Conservation (phyloP, 2,797 vertebrate genomes). For the Odontamblyopus lacepedii region DNA sequence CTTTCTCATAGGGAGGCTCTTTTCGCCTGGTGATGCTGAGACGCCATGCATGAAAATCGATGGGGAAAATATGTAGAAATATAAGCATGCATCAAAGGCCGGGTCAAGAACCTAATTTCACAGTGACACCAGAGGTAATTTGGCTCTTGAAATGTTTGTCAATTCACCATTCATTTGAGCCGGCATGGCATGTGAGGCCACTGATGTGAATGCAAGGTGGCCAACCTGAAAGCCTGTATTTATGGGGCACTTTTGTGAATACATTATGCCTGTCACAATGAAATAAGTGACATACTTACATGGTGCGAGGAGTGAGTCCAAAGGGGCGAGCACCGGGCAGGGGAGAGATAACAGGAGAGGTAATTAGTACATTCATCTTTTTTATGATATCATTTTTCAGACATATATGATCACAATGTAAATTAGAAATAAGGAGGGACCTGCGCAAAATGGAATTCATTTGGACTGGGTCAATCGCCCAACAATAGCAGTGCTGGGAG, state of each 20-base stretch:
- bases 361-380: constrained; percentile 99
- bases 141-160: constrained; percentile 98
- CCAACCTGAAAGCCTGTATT: constrained; percentile 97
- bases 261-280: constrained; percentile 99
- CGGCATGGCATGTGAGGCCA: constrained; percentile 80
- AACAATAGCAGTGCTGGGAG: constrained; percentile 93
- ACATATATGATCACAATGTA: constrained; percentile 99
- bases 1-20: constrained; percentile 85
- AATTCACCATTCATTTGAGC: constrained; percentile 95
- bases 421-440: constrained; percentile 99
- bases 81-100: constrained; percentile 97
- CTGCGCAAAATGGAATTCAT: constrained; percentile 99
- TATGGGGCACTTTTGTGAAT: constrained; percentile 99
- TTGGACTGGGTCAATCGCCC: constrained; percentile 97
- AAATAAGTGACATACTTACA: constrained; percentile 99
- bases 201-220: constrained; percentile 89
- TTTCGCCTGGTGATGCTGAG: constrained; percentile 85
- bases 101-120: constrained; percentile 99
- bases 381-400: constrained; percentile 99
- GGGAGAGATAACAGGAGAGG: constrained; percentile 96
- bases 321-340: constrained; percentile 89
- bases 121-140: constrained; percentile 97
- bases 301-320: constrained; percentile 87
- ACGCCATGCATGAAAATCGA: constrained; percentile 91
- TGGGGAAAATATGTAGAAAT: constrained; percentile 94